phyloP scores from a whole-genome alignment of 2,888 invertebrate genomes.

The Trilocha varians region DNA sequence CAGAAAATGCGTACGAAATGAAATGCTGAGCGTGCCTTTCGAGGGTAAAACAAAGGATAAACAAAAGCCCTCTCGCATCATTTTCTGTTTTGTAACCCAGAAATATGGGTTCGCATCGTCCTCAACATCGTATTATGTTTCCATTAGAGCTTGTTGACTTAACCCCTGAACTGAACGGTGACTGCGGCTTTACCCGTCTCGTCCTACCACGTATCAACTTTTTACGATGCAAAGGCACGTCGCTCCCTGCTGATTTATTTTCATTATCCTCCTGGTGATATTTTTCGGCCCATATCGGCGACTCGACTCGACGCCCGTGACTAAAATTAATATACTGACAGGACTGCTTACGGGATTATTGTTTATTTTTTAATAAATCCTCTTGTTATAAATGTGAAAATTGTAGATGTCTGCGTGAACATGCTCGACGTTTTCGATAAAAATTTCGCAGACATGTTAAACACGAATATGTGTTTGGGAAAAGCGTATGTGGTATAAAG shows the following conservation, averaged over 20 bases:
- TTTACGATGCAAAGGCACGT: constrained; percentile 46
- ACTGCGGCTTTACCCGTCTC: constrained; percentile 29
- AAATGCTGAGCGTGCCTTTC: constrained; percentile 29
- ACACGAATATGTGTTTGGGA: too few species aligned
- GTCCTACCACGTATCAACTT: constrained; percentile 33
- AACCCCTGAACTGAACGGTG: constrained; percentile 40
- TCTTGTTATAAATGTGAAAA: too few species aligned
- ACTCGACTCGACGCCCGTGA: constrained; percentile 17
- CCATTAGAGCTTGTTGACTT: constrained; percentile 58
- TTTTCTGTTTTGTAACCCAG: constrained; percentile 44
- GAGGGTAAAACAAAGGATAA: constrained; percentile 38
- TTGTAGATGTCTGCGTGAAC: too few species aligned
- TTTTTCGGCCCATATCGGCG: constrained; percentile 29
- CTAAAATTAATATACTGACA: constrained; percentile 37
- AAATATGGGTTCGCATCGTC: constrained; percentile 40
- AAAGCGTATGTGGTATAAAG: too few species aligned
- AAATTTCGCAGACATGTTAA: too few species aligned
- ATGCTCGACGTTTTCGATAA: too few species aligned
- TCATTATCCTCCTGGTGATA: constrained; percentile 37
- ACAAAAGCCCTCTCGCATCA: constrained; percentile 44
- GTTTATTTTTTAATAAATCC: not conserved
- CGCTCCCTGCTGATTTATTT: constrained; percentile 43
- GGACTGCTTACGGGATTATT: constrained; percentile 6
- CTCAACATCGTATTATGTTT: constrained; percentile 47
- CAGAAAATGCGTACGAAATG: constrained; percentile 16